Evolutionary conservation across 2,797 vertebrate species (phyloP), one percentile per base, ranked within the genome.

Genomic region (Muraenolepis orangiensis): DNA sequence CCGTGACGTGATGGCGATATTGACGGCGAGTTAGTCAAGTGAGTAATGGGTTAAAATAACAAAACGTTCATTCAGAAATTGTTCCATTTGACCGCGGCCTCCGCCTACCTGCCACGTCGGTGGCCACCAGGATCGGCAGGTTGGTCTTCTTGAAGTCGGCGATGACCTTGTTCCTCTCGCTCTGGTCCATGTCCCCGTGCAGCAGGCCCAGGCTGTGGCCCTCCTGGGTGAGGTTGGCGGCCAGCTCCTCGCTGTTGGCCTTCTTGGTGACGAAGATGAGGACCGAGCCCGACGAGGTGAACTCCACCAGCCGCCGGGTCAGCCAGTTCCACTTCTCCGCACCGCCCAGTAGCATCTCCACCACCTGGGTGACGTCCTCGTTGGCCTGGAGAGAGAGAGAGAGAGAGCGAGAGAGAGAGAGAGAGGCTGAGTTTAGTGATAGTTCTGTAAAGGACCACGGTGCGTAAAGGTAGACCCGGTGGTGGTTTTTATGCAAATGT

Each of bases 131-230:
- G 42, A 99, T 87, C 0, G 97, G 98, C 85, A 98, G 92, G 36
- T 92, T 95, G 80, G 97, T 96, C 84, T 98, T 99, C 92, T 99
- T 99, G 78, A 98, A 99, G 83, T 99, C 98, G 0, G 94, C 96
- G 84, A 99, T 99, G 81, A 99, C 98, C 88, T 98, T 99, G 90
- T 99, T 99, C 90, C 98, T 97, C 90, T 99, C 98, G 5, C 97
- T 99, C 92, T 99, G 98, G 91, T 99, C 98, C 97, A 99, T 98
- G 88, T 99, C 98, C 69, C 98, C 98, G 0, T 99, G 98, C 26
- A 99, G 94, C 71, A 99, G 92, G n/a, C 98, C 98, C 74, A 99
- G 90, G 76, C 91, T 95, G 78, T 99, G 96, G 81, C 96, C 98
- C 81, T 99, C 97, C 86, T 98, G 94, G 10, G 86, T 96, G 70